These are phyloP conservation scores for Tokudaia tokunoshimensis DNA, from an alignment of 2,797 vertebrate genomes.

Conservation along the genomic window DNA sequence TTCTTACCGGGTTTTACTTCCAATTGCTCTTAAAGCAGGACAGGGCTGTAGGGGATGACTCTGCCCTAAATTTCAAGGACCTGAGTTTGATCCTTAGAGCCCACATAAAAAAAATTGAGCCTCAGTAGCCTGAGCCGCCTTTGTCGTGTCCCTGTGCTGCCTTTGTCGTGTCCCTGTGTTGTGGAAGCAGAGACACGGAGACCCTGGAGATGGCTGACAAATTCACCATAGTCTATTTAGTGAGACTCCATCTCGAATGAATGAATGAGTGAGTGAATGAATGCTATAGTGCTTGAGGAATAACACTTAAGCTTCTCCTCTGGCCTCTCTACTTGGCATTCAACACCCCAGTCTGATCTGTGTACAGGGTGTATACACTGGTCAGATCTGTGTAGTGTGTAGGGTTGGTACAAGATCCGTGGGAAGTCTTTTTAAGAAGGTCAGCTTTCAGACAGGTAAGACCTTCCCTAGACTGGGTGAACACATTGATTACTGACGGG, in stretches of 20 bases:
- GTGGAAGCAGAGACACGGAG: neutral
- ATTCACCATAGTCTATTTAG: neutral
- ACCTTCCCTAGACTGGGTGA: neutral
- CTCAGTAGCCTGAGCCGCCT: neutral
- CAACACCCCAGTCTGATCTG: neutral
- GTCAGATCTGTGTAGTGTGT: neutral
- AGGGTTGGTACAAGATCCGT: neutral
- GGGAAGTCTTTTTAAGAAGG: neutral
- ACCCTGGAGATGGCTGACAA: neutral
- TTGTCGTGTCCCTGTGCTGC: too few relatives aligned
- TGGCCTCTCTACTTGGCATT: neutral
- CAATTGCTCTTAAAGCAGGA: slow-evolving; percentile 2
- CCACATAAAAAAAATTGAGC: neutral
- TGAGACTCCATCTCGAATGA: neutral
- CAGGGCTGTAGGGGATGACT: neutral
- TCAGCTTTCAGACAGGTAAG: slow-evolving; percentile 7
- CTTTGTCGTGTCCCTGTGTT: too few relatives aligned
- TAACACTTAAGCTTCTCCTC: neutral
- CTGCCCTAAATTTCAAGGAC: neutral
- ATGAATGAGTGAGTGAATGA: neutral
- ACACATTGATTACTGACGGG: neutral
- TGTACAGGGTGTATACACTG: neutral
- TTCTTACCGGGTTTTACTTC: slow-evolving; percentile 54
- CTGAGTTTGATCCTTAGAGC: neutral
- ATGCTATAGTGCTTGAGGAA: neutral